phyloP scores from a whole-genome alignment of 1,140 invertebrate genomes.

The Rhagoletis pomonella region DNA sequence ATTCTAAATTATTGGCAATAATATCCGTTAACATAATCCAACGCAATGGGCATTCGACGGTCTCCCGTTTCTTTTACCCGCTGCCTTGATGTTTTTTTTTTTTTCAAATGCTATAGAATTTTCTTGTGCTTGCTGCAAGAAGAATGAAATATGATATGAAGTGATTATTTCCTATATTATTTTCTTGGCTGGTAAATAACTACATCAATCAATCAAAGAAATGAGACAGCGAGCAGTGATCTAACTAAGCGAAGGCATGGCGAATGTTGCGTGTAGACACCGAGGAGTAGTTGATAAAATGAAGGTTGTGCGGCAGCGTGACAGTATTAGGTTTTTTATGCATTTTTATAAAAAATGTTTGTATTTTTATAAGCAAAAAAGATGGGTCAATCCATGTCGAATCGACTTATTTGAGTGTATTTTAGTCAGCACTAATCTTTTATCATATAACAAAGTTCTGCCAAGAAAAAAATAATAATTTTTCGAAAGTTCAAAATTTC shows the following conservation, averaged over 20 bases:
- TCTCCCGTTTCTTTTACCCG: neutral
- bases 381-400: neutral
- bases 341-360: no score
- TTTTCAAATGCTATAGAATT: neutral
- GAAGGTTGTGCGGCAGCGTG: neutral
- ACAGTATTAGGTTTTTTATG: no score
- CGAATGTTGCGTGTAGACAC: neutral
- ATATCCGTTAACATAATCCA: neutral
- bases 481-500: no score
- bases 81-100: neutral
- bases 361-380: neutral
- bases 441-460: no score
- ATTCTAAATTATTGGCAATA: neutral
- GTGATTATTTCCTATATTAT: neutral
- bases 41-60: neutral
- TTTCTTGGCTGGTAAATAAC: conserved; percentile 10
- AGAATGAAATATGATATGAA: conserved; percentile 15
- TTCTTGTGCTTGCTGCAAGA: neutral
- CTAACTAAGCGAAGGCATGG: neutral
- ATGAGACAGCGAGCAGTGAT: neutral
- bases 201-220: conserved; percentile 10
- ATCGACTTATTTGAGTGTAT: neutral
- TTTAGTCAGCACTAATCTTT: neutral
- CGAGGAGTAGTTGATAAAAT: neutral
- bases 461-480: no score